phyloP scores from a whole-genome alignment of 2,888 invertebrate genomes.

The Phlogophora meticulosa region DNA sequence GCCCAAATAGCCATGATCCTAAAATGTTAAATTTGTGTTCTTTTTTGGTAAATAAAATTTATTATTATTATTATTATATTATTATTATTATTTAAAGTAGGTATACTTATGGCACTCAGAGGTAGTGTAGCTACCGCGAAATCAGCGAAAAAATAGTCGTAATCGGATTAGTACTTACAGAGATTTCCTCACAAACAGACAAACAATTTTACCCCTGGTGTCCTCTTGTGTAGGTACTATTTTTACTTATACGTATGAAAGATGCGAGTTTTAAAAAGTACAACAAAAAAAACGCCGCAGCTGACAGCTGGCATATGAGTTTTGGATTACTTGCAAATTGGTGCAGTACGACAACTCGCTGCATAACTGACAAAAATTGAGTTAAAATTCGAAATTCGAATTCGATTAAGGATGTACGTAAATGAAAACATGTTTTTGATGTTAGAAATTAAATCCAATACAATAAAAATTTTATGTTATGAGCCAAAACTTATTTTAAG shows the following conservation, averaged over 20 bases:
- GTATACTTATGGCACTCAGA: no score
- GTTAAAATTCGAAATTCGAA: neutral
- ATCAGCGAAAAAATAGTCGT: no score
- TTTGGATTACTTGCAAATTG: conserved; percentile 24
- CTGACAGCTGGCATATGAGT: conserved; percentile 25
- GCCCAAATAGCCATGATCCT: no score
- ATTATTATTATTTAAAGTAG: no score
- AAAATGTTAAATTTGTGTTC: no score
- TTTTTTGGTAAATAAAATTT: no score
- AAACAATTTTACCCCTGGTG: neutral
- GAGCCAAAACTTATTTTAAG: neutral
- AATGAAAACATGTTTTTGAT: neutral
- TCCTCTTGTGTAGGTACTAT: neutral
- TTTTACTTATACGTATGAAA: neutral
- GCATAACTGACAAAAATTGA: conserved; percentile 11
- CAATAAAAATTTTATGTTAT: neutral
- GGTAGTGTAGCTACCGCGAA: no score
- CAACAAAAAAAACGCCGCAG: conserved; percentile 4
- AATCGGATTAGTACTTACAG: no score
- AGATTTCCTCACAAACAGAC: no score
- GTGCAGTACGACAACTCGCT: conserved; percentile 13
- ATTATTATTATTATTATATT: no score
- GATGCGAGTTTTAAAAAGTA: neutral
- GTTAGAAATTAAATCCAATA: neutral
- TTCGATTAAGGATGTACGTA: neutral